Percentiles rank a stretch among this genome's conserved stretches.
Evolutionary conservation across 2,797 vertebrate genomes (phyloP).

Genomic region (Melanotaenia trifasciata): DNA sequence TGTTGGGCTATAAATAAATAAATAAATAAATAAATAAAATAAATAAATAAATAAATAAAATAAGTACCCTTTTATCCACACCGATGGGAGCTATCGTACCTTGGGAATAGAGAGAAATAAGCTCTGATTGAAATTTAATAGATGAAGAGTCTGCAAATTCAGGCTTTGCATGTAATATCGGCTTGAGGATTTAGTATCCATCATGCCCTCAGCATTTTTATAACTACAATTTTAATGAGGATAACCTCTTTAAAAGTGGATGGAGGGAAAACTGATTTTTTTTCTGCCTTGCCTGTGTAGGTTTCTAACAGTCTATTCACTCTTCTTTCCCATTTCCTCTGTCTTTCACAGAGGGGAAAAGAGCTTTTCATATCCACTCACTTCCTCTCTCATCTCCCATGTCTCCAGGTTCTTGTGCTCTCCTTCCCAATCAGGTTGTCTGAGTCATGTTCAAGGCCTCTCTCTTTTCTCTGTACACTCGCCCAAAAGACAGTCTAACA

Average conservation of each 20-base stretch:
- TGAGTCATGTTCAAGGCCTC: slow-evolving; percentile 64
- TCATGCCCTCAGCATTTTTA: slow-evolving; percentile 52
- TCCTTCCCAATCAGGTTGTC: slow-evolving; percentile 69
- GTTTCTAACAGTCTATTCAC: slow-evolving; percentile 39
- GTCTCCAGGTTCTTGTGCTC: slow-evolving; percentile 67
- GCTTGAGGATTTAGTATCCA: slow-evolving; percentile 55
- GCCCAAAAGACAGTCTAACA: slow-evolving; percentile 72
- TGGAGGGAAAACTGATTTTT: slow-evolving; percentile 42
- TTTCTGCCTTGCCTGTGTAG: slow-evolving; percentile 30
- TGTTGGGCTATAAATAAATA: slow-evolving; percentile 11
- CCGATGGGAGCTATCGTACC: slow-evolving; percentile 18
- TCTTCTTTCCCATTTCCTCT: slow-evolving; percentile 26
- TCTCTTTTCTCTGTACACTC: slow-evolving; percentile 53
- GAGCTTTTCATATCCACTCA: slow-evolving; percentile 57
- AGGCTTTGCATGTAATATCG: slow-evolving; percentile 38
- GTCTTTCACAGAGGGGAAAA: slow-evolving; percentile 37
- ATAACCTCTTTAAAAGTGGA: slow-evolving; percentile 66
- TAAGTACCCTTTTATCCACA: slow-evolving; percentile 25
- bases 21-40: not conserved
- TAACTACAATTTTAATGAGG: slow-evolving; percentile 70
- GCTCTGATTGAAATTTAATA: slow-evolving; percentile 52
- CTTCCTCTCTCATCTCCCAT: slow-evolving; percentile 65
- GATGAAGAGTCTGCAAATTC: slow-evolving; percentile 41
- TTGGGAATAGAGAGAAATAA: slow-evolving; percentile 42
- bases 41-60: not conserved